Evolutionary conservation across 1,140 invertebrate genomes (phyloP).

Genomic region (Panagrolaimus sp.): DNA sequence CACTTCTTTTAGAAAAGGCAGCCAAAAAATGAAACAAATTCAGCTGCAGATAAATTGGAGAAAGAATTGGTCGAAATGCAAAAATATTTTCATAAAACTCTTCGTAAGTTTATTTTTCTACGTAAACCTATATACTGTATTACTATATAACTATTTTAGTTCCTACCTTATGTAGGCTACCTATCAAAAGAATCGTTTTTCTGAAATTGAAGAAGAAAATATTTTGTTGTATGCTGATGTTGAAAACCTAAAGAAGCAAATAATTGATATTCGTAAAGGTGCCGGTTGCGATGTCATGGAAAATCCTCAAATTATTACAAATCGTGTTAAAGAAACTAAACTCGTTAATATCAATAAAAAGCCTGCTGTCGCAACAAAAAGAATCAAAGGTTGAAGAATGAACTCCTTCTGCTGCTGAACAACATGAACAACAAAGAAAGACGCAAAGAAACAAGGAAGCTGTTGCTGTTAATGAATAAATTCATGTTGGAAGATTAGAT

Average conservation of each 20-base stretch:
- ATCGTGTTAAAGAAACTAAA: constrained; percentile 9
- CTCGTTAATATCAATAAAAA: not conserved
- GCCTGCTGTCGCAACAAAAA: constrained; percentile 4
- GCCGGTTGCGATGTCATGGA: not conserved
- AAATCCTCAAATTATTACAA: not conserved
- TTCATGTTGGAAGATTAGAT: constrained; percentile 66
- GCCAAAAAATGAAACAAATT: not conserved
- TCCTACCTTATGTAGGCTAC: no score
- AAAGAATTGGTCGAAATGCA: not conserved
- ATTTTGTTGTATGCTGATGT: not conserved
- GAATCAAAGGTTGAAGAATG: constrained; percentile 27
- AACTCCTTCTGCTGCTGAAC: constrained; percentile 10
- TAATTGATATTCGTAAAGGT: not conserved
- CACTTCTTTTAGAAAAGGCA: not conserved
- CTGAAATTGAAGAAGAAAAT: not conserved
- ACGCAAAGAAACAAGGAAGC: no score
- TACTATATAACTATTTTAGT: no score
- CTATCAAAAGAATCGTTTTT: not conserved
- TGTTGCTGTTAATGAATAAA: constrained; percentile 36
- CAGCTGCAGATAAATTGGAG: not conserved
- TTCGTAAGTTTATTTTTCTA: no score
- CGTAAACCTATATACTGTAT: no score
- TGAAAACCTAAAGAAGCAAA: not conserved
- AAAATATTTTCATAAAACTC: not conserved
- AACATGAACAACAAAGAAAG: constrained; percentile 28